phyloP scores from a whole-genome alignment of 1,140 invertebrate species.

The Yoshiicerus persimilis region DNA sequence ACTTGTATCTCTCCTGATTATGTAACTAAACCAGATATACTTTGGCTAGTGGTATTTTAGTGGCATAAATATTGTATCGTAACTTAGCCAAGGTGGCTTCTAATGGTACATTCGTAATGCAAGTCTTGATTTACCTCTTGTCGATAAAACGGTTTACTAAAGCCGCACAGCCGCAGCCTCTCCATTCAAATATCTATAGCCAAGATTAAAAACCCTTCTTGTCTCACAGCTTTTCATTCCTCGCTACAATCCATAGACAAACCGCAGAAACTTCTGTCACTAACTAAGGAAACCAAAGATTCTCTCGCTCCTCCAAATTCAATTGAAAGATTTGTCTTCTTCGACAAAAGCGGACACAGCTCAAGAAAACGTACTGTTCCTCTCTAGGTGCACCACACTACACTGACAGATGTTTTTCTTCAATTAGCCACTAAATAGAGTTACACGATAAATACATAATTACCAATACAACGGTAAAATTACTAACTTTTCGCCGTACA shows the following conservation, averaged over 20 bases:
- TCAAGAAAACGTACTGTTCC: not conserved
- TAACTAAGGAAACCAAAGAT: not conserved
- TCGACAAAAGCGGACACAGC: not conserved
- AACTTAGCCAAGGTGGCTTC: not conserved
- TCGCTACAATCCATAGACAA: not conserved
- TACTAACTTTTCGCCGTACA: too few relatives aligned
- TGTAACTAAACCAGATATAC: not conserved
- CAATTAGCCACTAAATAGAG: not conserved
- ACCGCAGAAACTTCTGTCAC: not conserved
- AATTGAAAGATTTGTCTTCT: not conserved
- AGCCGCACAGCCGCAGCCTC: not conserved
- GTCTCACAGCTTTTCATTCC: not conserved
- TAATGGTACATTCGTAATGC: not conserved
- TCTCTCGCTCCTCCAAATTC: not conserved
- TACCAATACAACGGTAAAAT: not conserved
- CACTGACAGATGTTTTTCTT: not conserved
- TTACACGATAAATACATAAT: not conserved
- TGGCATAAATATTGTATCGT: not conserved
- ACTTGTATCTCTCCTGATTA: not conserved
- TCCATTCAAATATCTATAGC: not conserved
- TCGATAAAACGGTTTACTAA: not conserved
- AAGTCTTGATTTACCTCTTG: not conserved
- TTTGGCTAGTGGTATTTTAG: not conserved
- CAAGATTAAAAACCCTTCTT: not conserved
- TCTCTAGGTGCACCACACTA: not conserved